phyloP scores from a whole-genome alignment of 2,888 invertebrate species.

The Myopa testacea region DNA sequence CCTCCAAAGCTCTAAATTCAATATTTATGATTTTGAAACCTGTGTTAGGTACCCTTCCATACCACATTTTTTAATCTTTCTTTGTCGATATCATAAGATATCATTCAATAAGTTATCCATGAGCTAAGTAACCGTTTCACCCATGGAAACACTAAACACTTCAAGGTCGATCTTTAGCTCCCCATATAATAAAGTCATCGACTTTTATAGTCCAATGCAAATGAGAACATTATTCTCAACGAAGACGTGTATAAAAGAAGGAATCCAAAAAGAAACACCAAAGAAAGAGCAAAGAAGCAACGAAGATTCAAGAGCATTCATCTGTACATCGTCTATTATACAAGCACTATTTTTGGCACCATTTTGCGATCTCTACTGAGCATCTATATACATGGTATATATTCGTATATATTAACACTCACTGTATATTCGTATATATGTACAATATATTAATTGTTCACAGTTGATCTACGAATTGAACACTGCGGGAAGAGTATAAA shows the following conservation, averaged over 20 bases:
- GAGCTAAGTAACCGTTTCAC: background rate
- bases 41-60: too few relatives aligned
- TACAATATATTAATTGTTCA: background rate
- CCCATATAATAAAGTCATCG: slow-evolving; percentile 18
- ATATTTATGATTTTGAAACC: background rate
- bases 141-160: background rate
- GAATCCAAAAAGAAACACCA: background rate
- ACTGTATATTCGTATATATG: background rate
- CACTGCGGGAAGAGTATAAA: too few relatives aligned
- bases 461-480: too few relatives aligned
- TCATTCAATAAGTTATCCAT: background rate
- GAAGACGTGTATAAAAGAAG: background rate
- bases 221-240: background rate
- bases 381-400: background rate
- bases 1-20: background rate
- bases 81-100: too few relatives aligned
- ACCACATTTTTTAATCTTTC: too few relatives aligned
- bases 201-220: background rate
- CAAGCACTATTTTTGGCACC: slow-evolving; percentile 13
- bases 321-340: background rate
- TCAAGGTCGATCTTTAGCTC: slow-evolving; percentile 24
- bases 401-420: background rate
- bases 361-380: slow-evolving; percentile 1
- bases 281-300: background rate
- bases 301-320: background rate